Conservation (phyloP, 2,113 vertebrate genomes). For the Toxotes chatareus region DNA sequence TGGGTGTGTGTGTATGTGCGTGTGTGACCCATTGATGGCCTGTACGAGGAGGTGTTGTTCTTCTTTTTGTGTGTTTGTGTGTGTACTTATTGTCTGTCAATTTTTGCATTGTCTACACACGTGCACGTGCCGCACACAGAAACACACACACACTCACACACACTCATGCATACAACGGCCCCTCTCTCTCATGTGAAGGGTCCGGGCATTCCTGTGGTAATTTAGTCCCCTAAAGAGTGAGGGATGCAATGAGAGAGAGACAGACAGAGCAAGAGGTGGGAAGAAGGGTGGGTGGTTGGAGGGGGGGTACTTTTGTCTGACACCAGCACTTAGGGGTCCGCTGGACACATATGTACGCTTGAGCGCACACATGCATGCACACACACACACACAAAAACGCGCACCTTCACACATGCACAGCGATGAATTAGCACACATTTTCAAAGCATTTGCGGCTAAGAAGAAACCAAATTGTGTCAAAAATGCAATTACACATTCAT, state of each 20-base stretch:
- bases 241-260: conserved; percentile 61
- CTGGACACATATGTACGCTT: conserved; percentile 72
- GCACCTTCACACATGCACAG: conserved; percentile 11
- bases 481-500: conserved; percentile 27
- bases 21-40: conserved; percentile 60
- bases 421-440: conserved; percentile 6
- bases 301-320: conserved; percentile 84
- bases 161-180: conserved; percentile 70
- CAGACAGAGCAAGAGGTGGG: conserved; percentile 53
- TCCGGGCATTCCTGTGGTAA: conserved; percentile 90
- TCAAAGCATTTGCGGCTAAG: conserved; percentile 28
- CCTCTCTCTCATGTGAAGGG: conserved; percentile 87
- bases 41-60: conserved; percentile 55
- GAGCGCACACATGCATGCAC: conserved; percentile 55
- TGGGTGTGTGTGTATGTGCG: conserved; percentile 43
- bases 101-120: conserved; percentile 55
- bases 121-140: conserved; percentile 8
- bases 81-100: conserved; percentile 72
- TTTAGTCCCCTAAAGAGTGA: conserved; percentile 90
- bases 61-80: conserved; percentile 64
- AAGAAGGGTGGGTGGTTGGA: conserved; percentile 71
- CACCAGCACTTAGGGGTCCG: conserved; percentile 80
- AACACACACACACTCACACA: conserved; percentile 34
- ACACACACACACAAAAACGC: conserved; percentile 19
- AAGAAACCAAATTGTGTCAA: conserved; percentile 41